Evolutionary conservation across 2,113 vertebrate genomes (phyloP).

Genomic region (Tor tambroides): DNA sequence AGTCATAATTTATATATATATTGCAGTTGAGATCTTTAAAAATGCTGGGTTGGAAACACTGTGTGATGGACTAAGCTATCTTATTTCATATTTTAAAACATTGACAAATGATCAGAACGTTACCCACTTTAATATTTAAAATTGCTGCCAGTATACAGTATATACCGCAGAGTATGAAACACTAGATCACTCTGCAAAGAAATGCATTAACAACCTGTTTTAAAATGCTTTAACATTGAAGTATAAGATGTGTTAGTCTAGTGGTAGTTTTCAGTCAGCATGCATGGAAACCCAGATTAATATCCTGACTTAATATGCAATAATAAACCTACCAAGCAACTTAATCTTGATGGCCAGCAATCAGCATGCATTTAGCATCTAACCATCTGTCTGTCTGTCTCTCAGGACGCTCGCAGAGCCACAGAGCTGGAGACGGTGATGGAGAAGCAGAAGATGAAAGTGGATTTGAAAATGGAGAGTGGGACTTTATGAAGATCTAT

Average conservation of each 20-base stretch:
- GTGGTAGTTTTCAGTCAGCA: not conserved
- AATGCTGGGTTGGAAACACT: too few species aligned
- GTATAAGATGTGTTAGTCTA: not conserved
- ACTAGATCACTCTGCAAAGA: not conserved
- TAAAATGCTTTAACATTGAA: not conserved
- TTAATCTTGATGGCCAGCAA: not conserved
- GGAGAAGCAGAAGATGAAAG: constrained; percentile 89
- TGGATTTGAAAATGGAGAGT: constrained; percentile 78
- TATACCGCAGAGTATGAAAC: not conserved
- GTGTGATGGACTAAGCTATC: too few species aligned
- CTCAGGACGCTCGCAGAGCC: constrained; percentile 71
- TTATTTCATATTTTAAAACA: too few species aligned
- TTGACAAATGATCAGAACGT: not conserved
- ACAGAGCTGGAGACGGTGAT: constrained; percentile 86
- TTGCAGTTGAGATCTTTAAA: not conserved
- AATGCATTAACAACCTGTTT: not conserved
- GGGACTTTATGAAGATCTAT: constrained; percentile 68
- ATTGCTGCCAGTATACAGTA: not conserved
- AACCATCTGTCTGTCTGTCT: not conserved
- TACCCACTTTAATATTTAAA: not conserved
- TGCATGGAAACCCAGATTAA: not conserved
- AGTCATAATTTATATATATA: not conserved
- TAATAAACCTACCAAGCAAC: not conserved
- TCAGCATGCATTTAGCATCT: not conserved
- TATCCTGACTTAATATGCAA: not conserved